Evolutionary conservation across 2,113 vertebrate species (phyloP).

Genomic region (Colossoma macropomum): DNA sequence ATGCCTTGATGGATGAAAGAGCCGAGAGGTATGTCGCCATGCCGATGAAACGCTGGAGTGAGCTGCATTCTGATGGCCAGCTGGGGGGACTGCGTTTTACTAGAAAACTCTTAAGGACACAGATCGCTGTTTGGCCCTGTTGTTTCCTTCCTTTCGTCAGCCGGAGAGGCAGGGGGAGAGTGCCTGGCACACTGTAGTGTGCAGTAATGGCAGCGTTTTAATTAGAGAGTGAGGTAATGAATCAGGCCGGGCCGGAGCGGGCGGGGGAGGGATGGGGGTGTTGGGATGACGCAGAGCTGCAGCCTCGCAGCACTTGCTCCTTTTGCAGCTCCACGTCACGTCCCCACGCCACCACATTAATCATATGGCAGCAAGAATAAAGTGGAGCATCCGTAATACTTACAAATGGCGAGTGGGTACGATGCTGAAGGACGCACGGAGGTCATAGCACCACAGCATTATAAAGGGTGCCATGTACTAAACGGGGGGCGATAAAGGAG

Average conservation of each 20-base stretch:
- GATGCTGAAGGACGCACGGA: slow-evolving; percentile 56
- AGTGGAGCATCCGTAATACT: slow-evolving; percentile 58
- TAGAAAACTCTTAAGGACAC: slow-evolving; percentile 24
- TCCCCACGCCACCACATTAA: slow-evolving; percentile 61
- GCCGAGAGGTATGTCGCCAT: slow-evolving; percentile 56
- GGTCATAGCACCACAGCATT: slow-evolving; percentile 45
- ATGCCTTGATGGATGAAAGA: slow-evolving; percentile 67
- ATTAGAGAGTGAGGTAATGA: slow-evolving; percentile 61
- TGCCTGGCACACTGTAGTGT: slow-evolving; percentile 13
- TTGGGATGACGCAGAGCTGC: slow-evolving; percentile 39
- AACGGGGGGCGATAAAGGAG: slow-evolving; percentile 11
- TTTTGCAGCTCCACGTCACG: slow-evolving; percentile 64
- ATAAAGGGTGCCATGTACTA: slow-evolving; percentile 36
- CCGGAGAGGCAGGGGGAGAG: slow-evolving; percentile 13
- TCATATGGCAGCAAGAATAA: slow-evolving; percentile 63
- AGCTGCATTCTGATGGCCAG: slow-evolving; percentile 49
- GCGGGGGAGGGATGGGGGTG: slow-evolving; percentile 21
- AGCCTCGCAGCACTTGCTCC: slow-evolving; percentile 43
- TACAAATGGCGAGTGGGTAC: slow-evolving; percentile 45
- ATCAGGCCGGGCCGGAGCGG: slow-evolving; percentile 43
- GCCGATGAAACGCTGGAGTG: slow-evolving; percentile 51
- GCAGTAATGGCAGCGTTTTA: slow-evolving; percentile 57
- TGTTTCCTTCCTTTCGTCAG: slow-evolving; percentile 24
- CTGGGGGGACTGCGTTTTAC: slow-evolving; percentile 1
- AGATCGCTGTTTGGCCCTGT: not conserved